phyloP scores from a whole-genome alignment of 2,797 vertebrate species.

The Macropus fuliginosus region DNA sequence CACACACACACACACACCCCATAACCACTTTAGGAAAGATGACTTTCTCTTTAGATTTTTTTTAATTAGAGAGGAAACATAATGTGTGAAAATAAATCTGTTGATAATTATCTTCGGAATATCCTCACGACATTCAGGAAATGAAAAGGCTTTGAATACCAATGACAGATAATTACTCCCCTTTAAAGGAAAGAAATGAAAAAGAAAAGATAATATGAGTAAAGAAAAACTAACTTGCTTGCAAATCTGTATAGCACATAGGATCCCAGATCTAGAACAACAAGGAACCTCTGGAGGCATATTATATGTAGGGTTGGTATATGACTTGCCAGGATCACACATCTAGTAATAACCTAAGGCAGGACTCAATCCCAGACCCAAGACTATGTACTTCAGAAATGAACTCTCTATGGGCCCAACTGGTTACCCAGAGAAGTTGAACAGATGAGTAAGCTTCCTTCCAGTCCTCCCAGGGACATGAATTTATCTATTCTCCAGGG shows the following conservation, averaged over 20 bases:
- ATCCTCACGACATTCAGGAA: constrained; percentile 15
- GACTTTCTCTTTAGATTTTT: constrained; percentile 7
- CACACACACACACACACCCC: not conserved
- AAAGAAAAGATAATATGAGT: not conserved
- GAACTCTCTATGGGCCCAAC: not conserved
- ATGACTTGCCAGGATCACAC: not conserved
- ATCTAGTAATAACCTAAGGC: not conserved
- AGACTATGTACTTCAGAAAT: not conserved
- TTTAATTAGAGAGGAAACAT: constrained; percentile 27
- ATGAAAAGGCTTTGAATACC: constrained; percentile 13
- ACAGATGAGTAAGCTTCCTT: not conserved
- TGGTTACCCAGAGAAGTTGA: not conserved
- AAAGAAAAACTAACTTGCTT: not conserved
- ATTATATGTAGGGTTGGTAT: not conserved
- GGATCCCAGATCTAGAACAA: not conserved
- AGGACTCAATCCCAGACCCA: not conserved
- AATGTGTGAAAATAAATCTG: not conserved
- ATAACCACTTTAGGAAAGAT: not conserved
- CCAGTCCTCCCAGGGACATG: not conserved
- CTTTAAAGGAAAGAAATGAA: not conserved
- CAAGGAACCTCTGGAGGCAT: not conserved
- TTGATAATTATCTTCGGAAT: not conserved
- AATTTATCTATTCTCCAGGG: not conserved
- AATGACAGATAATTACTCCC: not conserved
- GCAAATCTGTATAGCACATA: not conserved